These are phyloP conservation scores for Sinocyclocheilus maitianheensis DNA, from an alignment of 2,113 vertebrate species.

Conservation along the genomic window DNA sequence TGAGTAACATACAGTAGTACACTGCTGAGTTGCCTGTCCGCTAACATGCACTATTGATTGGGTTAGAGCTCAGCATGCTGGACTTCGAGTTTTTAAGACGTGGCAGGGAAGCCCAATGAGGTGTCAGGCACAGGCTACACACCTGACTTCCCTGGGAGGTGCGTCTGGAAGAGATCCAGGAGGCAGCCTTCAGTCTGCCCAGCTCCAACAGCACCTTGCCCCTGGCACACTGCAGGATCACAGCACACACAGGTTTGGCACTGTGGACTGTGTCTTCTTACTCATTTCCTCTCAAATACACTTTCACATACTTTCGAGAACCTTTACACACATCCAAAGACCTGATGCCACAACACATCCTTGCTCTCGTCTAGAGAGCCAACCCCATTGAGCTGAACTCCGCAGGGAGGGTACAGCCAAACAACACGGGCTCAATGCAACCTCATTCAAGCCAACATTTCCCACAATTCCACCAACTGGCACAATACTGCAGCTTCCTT, in stretches of 20 bases:
- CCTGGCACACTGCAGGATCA: constrained; percentile 84
- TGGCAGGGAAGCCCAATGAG: constrained; percentile 12
- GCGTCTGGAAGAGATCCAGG: constrained; percentile 84
- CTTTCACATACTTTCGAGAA: not conserved
- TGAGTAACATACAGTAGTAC: constrained; percentile 8
- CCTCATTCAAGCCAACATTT: not conserved
- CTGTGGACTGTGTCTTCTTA: not conserved
- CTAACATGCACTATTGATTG: constrained; percentile 29
- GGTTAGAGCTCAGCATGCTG: constrained; percentile 19
- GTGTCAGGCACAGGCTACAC: constrained; percentile 49
- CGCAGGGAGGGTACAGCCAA: not conserved
- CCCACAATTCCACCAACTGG: not conserved
- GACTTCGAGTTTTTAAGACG: not conserved
- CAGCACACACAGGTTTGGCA: not conserved
- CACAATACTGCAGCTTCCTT: not conserved
- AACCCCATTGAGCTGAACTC: not conserved
- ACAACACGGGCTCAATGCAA: constrained; percentile 8
- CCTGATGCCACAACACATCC: not conserved
- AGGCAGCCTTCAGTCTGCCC: constrained; percentile 88
- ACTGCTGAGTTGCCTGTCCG: not conserved
- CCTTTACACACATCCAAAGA: too few species aligned
- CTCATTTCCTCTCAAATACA: not conserved
- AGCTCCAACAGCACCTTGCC: constrained; percentile 88
- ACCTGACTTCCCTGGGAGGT: constrained; percentile 86
- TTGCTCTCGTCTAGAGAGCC: not conserved